Conservation (phyloP, 2,797 vertebrate species). For the Artibeus jamaicensis region DNA sequence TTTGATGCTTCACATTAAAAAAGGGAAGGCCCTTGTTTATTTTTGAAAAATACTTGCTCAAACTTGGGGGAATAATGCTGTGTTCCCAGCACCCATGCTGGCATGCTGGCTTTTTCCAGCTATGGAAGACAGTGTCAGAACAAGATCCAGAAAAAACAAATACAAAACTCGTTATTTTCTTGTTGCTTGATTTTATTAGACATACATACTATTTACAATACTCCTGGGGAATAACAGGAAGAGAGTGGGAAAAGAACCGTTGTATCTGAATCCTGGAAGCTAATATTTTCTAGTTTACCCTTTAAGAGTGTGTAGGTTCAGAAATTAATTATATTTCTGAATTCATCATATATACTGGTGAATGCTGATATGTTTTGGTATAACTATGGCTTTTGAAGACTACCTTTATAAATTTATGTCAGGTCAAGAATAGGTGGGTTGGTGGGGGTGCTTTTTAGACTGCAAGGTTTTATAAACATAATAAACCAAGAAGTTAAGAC, state of each 20-base stretch:
- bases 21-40: conserved; percentile 74
- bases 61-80: conserved; percentile 69
- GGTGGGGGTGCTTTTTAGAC: not conserved
- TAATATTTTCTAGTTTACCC: not conserved
- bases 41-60: conserved; percentile 65
- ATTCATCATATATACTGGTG: not conserved
- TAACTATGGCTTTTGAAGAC: not conserved
- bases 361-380: too few relatives aligned
- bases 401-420: not conserved
- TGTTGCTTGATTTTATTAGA: not conserved
- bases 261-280: not conserved
- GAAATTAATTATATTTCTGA: not conserved
- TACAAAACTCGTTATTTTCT: conserved; percentile 69
- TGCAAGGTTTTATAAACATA: not conserved
- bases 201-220: rapidly evolving
- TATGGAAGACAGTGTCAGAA: conserved; percentile 72
- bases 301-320: not conserved
- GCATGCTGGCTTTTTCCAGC: conserved; percentile 74
- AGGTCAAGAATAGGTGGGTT: not conserved
- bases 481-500: not conserved
- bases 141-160: conserved; percentile 76
- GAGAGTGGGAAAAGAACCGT: not conserved
- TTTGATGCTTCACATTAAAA: conserved; percentile 61
- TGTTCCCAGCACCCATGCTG: conserved; percentile 58
- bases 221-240: not conserved